These are phyloP conservation scores for Melanogrammus aeglefinus DNA, from an alignment of 2,797 vertebrate species.

Conservation along the genomic window DNA sequence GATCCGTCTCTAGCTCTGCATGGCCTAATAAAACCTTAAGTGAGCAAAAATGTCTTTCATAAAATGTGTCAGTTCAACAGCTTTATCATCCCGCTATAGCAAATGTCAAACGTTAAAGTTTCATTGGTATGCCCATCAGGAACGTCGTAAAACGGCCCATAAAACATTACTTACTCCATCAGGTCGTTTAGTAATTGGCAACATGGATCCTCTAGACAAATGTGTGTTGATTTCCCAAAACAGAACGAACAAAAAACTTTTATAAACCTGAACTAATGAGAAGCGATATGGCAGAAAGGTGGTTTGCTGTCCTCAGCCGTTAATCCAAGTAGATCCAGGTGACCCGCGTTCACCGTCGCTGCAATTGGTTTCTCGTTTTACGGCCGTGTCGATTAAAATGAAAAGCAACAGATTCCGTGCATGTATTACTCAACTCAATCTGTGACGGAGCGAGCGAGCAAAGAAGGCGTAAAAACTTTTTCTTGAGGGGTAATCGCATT, in stretches of 20 bases:
- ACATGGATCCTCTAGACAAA: constrained; percentile 56
- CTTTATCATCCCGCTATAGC: constrained; percentile 65
- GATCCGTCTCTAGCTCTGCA: constrained; percentile 45
- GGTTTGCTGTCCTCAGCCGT: neutral
- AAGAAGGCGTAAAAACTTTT: neutral
- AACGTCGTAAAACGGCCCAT: constrained; percentile 64
- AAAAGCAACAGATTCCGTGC: neutral
- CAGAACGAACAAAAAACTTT: constrained; percentile 33
- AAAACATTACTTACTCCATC: constrained; percentile 66
- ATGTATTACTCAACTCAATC: neutral
- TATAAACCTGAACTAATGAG: constrained; percentile 31
- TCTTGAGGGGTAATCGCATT: neutral
- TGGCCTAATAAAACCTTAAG: constrained; percentile 73
- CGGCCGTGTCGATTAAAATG: neutral
- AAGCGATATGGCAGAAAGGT: neutral
- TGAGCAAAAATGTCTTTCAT: constrained; percentile 73
- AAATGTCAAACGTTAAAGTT: constrained; percentile 65
- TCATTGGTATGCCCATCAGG: constrained; percentile 57
- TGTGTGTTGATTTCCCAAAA: constrained; percentile 49
- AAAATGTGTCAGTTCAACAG: constrained; percentile 68
- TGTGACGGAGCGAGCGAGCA: neutral
- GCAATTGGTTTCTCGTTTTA: neutral
- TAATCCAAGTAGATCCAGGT: neutral
- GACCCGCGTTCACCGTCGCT: neutral
- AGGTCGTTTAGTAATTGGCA: constrained; percentile 65